These are phyloP conservation scores for Cosmia pyralina DNA, from an alignment of 2,888 invertebrate species.

Conservation along the genomic window DNA sequence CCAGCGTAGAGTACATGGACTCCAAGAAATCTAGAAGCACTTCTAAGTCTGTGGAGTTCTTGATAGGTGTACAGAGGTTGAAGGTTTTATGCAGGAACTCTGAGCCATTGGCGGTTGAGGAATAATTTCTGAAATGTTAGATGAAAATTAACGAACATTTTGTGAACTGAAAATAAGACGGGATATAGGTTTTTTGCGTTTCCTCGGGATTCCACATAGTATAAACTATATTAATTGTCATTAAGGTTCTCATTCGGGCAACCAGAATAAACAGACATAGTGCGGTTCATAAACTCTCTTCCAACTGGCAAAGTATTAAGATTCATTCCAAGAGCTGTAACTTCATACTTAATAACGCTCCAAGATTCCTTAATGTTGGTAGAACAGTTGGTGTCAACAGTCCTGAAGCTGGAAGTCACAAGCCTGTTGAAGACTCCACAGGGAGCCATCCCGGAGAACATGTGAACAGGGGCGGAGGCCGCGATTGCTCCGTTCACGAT, in stretches of 20 bases:
- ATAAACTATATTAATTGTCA: not conserved
- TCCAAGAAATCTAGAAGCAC: slow-evolving; percentile 92
- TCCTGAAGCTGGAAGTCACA: slow-evolving; percentile 93
- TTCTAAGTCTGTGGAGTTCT: slow-evolving; percentile 81
- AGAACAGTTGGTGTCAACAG: slow-evolving; percentile 90
- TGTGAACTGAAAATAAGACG: not conserved
- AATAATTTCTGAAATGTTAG: slow-evolving; percentile 81
- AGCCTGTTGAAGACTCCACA: slow-evolving; percentile 95
- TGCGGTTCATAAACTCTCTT: not conserved
- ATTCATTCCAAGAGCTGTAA: not conserved
- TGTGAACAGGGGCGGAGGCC: slow-evolving; percentile 97
- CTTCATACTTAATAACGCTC: slow-evolving; percentile 92
- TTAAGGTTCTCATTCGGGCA: no score
- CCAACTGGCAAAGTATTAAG: not conserved
- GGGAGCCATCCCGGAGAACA: slow-evolving; percentile 94
- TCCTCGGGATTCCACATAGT: not conserved
- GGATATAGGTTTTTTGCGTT: not conserved
- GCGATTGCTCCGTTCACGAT: slow-evolving; percentile 96
- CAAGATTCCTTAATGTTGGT: slow-evolving; percentile 94
- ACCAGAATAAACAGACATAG: not conserved
- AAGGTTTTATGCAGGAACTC: slow-evolving; percentile 93
- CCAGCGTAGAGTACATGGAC: slow-evolving; percentile 94
- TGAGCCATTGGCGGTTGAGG: slow-evolving; percentile 91
- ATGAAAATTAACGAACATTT: not conserved
- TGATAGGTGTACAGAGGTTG: slow-evolving; percentile 93